These are phyloP conservation scores for Phyto melanocephala DNA, from an alignment of 2,888 invertebrate genomes.

Conservation along the genomic window DNA sequence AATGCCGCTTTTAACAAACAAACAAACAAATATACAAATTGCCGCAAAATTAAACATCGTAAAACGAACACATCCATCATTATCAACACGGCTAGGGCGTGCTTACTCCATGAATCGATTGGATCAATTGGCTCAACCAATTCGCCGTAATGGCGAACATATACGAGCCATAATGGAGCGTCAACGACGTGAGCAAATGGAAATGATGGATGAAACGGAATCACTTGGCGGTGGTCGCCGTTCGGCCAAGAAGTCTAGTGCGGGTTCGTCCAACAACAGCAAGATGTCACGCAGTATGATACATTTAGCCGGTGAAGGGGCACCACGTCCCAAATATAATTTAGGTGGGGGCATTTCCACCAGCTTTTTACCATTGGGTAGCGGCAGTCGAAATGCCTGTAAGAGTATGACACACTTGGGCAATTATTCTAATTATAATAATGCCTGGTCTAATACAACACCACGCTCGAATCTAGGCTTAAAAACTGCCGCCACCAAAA, in stretches of 20 bases:
- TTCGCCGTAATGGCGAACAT: constrained; percentile 81
- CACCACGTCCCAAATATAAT: constrained; percentile 66
- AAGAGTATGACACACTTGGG: constrained; percentile 80
- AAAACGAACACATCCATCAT: not conserved
- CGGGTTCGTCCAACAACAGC: constrained; percentile 67
- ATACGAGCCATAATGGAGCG: constrained; percentile 78
- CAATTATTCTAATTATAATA: constrained; percentile 65
- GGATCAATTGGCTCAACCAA: constrained; percentile 89
- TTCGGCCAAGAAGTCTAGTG: constrained; percentile 63
- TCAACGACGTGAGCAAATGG: constrained; percentile 76
- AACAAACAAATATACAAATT: constrained; percentile 1
- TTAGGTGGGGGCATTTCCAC: constrained; percentile 74
- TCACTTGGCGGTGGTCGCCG: constrained; percentile 72
- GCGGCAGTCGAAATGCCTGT: constrained; percentile 77
- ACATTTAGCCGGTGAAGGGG: constrained; percentile 80
- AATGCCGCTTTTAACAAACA: constrained; percentile 62
- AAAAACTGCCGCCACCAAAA: constrained; percentile 77
- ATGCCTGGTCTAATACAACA: constrained; percentile 71
- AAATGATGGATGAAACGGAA: constrained; percentile 76
- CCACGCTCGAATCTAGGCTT: constrained; percentile 75
- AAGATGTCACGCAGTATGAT: constrained; percentile 86
- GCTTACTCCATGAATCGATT: constrained; percentile 96
- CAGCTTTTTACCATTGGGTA: constrained; percentile 76
- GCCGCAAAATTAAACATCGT: constrained; percentile 6
- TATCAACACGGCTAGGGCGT: constrained; percentile 82